These are phyloP conservation scores for Rhabditoides inermis DNA, from an alignment of 2,888 invertebrate genomes.

Conservation along the genomic window DNA sequence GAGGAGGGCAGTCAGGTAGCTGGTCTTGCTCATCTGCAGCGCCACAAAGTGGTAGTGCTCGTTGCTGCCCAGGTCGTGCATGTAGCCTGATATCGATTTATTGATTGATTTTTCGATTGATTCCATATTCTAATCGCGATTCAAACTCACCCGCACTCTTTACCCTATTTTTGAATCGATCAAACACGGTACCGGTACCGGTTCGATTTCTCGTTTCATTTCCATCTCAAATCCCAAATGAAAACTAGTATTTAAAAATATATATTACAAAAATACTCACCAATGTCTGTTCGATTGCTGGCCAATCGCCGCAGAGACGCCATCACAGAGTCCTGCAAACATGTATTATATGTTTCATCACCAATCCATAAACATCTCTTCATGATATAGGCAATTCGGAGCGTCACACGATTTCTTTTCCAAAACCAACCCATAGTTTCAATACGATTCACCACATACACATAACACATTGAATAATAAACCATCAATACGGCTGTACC, in stretches of 20 bases:
- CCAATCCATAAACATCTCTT: too few species aligned
- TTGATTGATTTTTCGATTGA: neutral
- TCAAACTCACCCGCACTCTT: too few species aligned
- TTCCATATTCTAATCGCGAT: too few species aligned
- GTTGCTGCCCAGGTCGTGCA: constrained; percentile 85
- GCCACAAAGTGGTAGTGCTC: constrained; percentile 96
- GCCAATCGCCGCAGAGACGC: constrained; percentile 88
- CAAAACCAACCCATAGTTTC: too few species aligned
- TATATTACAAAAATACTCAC: constrained; percentile 53
- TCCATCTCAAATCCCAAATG: too few species aligned
- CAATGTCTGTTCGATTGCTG: constrained; percentile 91
- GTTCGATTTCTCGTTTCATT: neutral
- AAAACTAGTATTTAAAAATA: neutral
- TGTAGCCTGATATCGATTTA: constrained; percentile 45
- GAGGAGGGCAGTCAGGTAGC: constrained; percentile 87
- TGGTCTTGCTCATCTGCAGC: constrained; percentile 87
- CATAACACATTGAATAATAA: too few species aligned
- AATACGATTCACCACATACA: too few species aligned
- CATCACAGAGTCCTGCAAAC: constrained; percentile 89
- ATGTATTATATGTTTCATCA: too few species aligned
- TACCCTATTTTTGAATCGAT: too few species aligned
- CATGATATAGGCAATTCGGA: too few species aligned
- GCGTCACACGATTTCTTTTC: too few species aligned
- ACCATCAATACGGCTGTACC: too few species aligned
- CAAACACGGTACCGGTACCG: neutral